Conservation (phyloP, 1,140 invertebrate genomes). For the Pissodes strobi region DNA sequence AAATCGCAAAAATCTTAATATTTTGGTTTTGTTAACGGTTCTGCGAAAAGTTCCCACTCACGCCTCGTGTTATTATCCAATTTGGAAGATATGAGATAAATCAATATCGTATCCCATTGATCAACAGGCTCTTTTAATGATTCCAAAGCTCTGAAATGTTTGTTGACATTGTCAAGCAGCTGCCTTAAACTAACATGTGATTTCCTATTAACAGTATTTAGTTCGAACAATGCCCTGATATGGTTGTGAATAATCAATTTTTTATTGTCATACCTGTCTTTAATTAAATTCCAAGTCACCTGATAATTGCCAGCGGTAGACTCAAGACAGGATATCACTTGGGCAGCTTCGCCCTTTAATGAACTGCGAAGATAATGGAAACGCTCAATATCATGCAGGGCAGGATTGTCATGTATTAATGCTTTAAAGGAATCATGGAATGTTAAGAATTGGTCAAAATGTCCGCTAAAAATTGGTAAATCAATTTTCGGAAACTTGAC, state of each 20-base stretch:
- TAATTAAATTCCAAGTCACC: constrained; percentile 21
- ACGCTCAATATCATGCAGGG: constrained; percentile 1
- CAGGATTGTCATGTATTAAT: constrained; percentile 2
- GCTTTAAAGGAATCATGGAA: neutral
- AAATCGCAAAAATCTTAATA: constrained; percentile 3
- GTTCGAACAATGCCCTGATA: constrained; percentile 15
- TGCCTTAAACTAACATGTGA: constrained; percentile 21
- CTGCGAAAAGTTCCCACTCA: constrained; percentile 25
- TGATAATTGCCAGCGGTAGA: constrained; percentile 25
- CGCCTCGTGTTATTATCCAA: constrained; percentile 10
- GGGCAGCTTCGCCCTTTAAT: constrained; percentile 20
- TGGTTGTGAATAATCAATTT: constrained; percentile 19
- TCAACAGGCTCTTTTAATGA: constrained; percentile 28
- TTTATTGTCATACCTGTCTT: constrained; percentile 30
- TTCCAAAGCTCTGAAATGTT: constrained; percentile 34
- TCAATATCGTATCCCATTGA: constrained; percentile 42
- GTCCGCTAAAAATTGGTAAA: neutral
- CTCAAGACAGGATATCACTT: constrained; percentile 17
- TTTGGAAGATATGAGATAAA: constrained; percentile 29
- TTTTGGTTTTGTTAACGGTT: neutral
- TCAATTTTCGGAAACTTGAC: constrained; percentile 4
- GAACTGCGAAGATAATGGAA: constrained; percentile 23
- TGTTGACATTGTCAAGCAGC: constrained; percentile 37
- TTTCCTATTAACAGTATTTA: constrained; percentile 27
- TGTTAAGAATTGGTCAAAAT: neutral